Base-by-base conservation (phyloP, 2,888 invertebrate species). In the Volucella zonaria region DNA sequence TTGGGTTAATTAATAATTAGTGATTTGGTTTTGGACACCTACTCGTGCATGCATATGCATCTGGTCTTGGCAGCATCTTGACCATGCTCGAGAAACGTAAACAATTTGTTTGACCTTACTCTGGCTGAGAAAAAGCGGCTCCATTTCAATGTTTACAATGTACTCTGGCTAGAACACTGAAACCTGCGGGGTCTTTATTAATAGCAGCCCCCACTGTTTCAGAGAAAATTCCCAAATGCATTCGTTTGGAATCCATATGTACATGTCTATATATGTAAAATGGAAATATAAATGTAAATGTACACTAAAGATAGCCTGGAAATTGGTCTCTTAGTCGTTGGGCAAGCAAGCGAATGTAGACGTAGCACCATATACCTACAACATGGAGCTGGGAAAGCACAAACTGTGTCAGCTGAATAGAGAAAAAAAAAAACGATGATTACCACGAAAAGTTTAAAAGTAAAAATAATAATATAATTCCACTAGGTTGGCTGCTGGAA, bases 71-170 rank as follows among this genome's bases (percentile, higher is more conserved):
- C 45, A 52, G 42, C 59, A 42, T 58, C 42, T 14, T 8, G 38
- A 14, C n/a, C 45, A 42, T 14, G 15, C 47, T 14, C 12, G 40
- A 14, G 38, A 18, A n/a, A 70, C 6, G 31, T 54, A 56, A 56
- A 59, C 51, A 59, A 58, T 68, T 56, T 62, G 42, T 68, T 64
- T 78, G 78, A 79, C 78, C 64, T 77, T 70, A 2, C 1, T 38
- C 3, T 31, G 47, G 47, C 42, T 15, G 40, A 64, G 38, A 40
- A 56, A 14, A 40, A 40, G 8, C 23, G 23, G 6, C n/a, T 31
- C 8, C 2, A 38, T 38, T 54, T 31, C 14, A 64, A 43, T 43
- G 31, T 73, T 43, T 61, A 42, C 61, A 59, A n/a, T 8, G 58
- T 67, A 42, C 4, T n/a, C 38, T 14, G 31, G 15, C 14, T 14